Evolutionary conservation across 2,888 invertebrate species (phyloP).

Genomic region (Rhamphomyia laevipes): DNA sequence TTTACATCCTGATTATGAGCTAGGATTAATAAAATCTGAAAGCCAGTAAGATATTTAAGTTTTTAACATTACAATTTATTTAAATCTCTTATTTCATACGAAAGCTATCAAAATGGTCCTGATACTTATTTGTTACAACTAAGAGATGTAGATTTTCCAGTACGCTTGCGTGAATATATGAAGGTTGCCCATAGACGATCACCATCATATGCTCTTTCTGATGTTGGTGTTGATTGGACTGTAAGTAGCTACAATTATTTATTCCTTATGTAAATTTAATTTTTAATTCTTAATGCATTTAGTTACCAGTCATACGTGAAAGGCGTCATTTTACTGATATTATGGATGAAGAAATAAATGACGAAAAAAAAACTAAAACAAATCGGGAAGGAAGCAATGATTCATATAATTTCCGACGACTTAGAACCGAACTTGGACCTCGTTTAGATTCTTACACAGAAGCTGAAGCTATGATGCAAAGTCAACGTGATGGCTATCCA

Average conservation of each 20-base stretch:
- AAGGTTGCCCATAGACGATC: conserved; percentile 76
- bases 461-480: conserved; percentile 72
- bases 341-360: conserved; percentile 92
- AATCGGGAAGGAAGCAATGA: conserved; percentile 62
- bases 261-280: neutral
- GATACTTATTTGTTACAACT: conserved; percentile 92
- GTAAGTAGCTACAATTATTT: conserved; percentile 39
- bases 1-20: conserved; percentile 74
- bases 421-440: conserved; percentile 76
- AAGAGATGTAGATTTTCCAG: conserved; percentile 90
- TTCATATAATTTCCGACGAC: conserved; percentile 57
- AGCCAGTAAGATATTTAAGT: conserved; percentile 57
- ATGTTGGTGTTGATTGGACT: conserved; percentile 65
- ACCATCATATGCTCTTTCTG: conserved; percentile 57
- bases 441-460: conserved; percentile 77
- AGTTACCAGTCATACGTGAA: conserved; percentile 81
- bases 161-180: conserved; percentile 83
- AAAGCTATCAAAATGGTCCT: conserved; percentile 89
- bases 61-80: neutral
- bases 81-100: neutral
- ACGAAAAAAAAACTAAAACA: conserved; percentile 72
- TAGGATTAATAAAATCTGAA: conserved; percentile 67
- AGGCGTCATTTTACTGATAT: conserved; percentile 84
- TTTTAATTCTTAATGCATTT: conserved; percentile 10
- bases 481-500: conserved; percentile 60